Conservation (phyloP, 2,888 invertebrate species). For the Machimus atricapillus region DNA sequence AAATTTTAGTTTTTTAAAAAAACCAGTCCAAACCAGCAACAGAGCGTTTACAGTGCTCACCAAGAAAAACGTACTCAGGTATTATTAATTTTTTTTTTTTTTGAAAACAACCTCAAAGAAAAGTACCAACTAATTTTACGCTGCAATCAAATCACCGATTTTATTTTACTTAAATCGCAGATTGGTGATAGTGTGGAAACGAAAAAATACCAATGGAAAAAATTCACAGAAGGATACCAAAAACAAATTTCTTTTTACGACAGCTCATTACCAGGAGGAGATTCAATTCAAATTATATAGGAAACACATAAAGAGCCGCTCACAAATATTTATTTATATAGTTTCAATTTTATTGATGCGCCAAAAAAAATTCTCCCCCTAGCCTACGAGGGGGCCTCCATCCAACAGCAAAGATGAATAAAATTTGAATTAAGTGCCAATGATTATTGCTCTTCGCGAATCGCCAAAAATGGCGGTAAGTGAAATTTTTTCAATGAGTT, state of each 20-base stretch:
- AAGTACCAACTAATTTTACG: not conserved
- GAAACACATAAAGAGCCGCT: constrained; percentile 1
- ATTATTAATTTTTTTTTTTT: not conserved
- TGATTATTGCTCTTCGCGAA: constrained; percentile 41
- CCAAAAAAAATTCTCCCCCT: not conserved
- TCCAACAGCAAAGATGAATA: not conserved
- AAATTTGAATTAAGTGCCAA: constrained; percentile 44
- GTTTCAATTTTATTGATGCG: constrained; percentile 16
- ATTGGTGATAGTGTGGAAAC: not conserved
- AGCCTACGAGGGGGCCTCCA: not conserved
- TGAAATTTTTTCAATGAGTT: not conserved
- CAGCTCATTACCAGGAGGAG: constrained; percentile 2
- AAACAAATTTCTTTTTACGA: not conserved
- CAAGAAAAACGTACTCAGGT: not conserved
- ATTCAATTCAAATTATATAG: not conserved
- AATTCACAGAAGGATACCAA: not conserved
- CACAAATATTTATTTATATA: not conserved
- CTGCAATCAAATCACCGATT: not conserved
- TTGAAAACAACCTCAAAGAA: not conserved
- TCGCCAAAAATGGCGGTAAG: not conserved
- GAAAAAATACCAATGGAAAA: not conserved
- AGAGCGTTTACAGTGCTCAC: not conserved
- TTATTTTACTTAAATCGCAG: not conserved
- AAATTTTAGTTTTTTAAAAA: not conserved
- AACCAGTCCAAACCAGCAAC: not conserved